Base-by-base conservation (phyloP, 2,888 invertebrate species). In the Spatulosminthurus flaviceps region DNA sequence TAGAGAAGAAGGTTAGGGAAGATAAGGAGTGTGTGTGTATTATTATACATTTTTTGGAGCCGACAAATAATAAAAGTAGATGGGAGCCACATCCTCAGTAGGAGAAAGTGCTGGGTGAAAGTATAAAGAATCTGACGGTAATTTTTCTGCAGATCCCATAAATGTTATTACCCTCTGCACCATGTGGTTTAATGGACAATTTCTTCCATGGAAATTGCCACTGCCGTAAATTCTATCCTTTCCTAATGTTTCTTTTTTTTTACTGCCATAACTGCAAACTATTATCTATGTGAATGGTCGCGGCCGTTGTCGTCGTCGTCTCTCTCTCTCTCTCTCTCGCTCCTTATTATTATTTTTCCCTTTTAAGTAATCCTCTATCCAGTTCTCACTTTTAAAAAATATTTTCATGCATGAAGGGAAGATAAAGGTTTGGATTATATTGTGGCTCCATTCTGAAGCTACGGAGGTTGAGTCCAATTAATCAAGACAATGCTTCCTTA, bases 141-240 rank as follows among this genome's bases (percentile, higher is more conserved):
- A 70, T 70, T 70, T 42, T 70, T 70, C 70, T 34, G 42, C 41
- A 41, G 70, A 70, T 29, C 70, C 41, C 70, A 41, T 41, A 70
- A 70, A 29, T 70, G 70, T 70, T 70, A 70, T 70, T 70, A 70
- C 70, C 29, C 70, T 29, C 41, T 42, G 41, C 70, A 42, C 41
- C 70, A 41, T 70, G 70, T 22, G 42, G 70, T 70, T 70, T 70
- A 70, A 70, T 70, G 70, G 70, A 22, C 28, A 70, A 34, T 22
- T 70, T 70, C 24, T 28, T 42, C n/a, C 7, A 22, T 70, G 70
- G 41, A 70, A 70, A 70, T 70, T 70, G 70, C 70, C 70, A n/a
- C 70, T 34, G 0, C 41, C 21, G 21, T 70, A 70, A 41, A 70
- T 70, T 41, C 34, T 21, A 42, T 13, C 41, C 70, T 34, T 26